Evolutionary conservation across 2,888 invertebrate genomes (phyloP), one percentile per base, ranked within the genome.

Genomic region (Gibbula magus): DNA sequence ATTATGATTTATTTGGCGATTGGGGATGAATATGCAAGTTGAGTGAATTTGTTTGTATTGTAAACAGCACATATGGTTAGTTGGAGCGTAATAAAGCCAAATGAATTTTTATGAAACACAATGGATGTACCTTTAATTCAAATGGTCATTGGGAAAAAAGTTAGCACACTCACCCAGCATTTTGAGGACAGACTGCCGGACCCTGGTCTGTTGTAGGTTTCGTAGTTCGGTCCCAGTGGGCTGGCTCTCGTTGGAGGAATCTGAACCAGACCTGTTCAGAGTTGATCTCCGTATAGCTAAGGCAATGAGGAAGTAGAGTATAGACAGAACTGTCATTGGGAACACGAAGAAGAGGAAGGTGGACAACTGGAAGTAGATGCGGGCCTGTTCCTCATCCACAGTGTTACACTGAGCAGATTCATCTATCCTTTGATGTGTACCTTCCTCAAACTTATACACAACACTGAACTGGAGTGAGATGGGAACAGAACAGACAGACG

Each of bases 281-380:
- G 85, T 85, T 2, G 89, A 89, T 74, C 85, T 82, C 51, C 87
- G 81, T n/a, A 92, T 89, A 32, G 91, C 90, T 7, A 91, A 79
- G 0, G 92, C 93, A 75, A 93, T 94, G 39, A 92, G 82, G 18
- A 91, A 88, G 90, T 97, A 97, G 82, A 97, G 93, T 83, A 96
- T 96, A 51, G 94, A 95, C 91, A 97, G 97, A 82, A 97, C 94
- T 51, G 96, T 96, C 96, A 97, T 97, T 1, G 97, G 97, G 66
- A 96, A 95, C 54, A 96, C 95, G 92, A 97, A 97, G 93, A 97
- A 97, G 88, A 97, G 93, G 90, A 95, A 92, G 0, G 95, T 95
- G 54, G 97, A 96, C 88, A 96, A 79, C 80, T 87, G 85, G 75
- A 86, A 85, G 18, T 75, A 76, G 2, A 78, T 79, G 16, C 67